Conservation (phyloP, 53 echinoderm and acorn worm species). For the Arbacia lixula region DNA sequence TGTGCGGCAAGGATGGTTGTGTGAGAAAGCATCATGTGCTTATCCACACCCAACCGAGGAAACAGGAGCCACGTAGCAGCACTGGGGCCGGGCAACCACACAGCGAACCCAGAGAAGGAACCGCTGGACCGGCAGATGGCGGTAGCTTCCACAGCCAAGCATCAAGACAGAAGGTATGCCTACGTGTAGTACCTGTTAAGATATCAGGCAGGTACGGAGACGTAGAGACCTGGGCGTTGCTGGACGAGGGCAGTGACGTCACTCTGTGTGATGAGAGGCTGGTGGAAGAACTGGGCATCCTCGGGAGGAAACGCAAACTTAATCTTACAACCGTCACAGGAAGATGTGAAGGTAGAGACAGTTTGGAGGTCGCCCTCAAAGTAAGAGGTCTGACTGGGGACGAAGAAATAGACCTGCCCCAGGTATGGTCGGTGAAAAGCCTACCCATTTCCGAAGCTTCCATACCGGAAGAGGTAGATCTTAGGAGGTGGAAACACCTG, state of each 20-base stretch:
- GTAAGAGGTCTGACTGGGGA: conserved; percentile 13
- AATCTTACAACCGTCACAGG: conserved; percentile 48
- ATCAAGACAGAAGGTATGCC: conserved; percentile 47
- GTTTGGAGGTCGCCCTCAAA: conserved; percentile 21
- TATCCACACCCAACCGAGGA: conserved; percentile 37
- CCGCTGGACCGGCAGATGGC: conserved; percentile 6
- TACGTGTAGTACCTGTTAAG: conserved; percentile 71
- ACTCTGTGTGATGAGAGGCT: conserved; percentile 55
- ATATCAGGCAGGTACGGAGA: conserved; percentile 28
- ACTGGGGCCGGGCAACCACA: conserved; percentile 64
- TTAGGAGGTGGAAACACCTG: too few relatives aligned
- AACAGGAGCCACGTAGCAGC: too few relatives aligned
- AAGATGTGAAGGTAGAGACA: not conserved
- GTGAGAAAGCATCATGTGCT: conserved; percentile 69
- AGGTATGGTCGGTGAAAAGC: conserved; percentile 53
- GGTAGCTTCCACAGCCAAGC: not conserved
- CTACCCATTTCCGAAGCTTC: conserved; percentile 31
- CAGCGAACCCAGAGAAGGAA: too few relatives aligned
- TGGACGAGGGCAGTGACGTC: conserved; percentile 60
- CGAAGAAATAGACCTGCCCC: conserved; percentile 17
- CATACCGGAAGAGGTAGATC: too few relatives aligned
- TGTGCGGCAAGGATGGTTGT: conserved; percentile 60
- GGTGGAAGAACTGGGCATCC: conserved; percentile 43
- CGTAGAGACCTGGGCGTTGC: conserved; percentile 51
- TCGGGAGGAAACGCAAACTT: conserved; percentile 24